Evolutionary conservation across 1,140 invertebrate genomes (phyloP).

Genomic region (Sweltsa coloradensis): DNA sequence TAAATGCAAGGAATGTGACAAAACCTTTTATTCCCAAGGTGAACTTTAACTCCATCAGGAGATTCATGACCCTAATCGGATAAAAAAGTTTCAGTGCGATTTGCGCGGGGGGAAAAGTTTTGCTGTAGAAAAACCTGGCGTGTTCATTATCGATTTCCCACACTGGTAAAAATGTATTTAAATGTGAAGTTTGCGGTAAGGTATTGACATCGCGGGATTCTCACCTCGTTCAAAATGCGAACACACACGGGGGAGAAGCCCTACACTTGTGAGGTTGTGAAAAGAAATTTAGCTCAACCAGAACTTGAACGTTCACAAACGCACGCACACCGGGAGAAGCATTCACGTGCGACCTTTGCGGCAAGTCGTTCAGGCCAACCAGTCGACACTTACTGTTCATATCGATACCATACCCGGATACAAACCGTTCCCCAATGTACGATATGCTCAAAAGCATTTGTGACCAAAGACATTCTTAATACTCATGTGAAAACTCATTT

Average conservation of each 20-base stretch:
- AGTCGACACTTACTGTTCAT: conserved; percentile 45
- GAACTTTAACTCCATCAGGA: conserved; percentile 7
- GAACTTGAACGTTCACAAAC: conserved; percentile 27
- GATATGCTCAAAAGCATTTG: conserved; percentile 15
- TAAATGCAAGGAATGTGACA: conserved; percentile 12
- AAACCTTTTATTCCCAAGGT: neutral
- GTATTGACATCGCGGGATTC: neutral
- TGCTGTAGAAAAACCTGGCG: conserved; percentile 32
- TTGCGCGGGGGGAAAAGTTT: conserved; percentile 63
- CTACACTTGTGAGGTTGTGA: conserved; percentile 59
- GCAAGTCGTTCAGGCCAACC: conserved; percentile 32
- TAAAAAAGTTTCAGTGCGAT: conserved; percentile 57
- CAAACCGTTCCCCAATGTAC: conserved; percentile 52
- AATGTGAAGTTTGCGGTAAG: conserved; percentile 53
- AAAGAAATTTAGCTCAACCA: conserved; percentile 53
- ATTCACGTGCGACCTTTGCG: conserved; percentile 32
- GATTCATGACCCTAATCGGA: neutral
- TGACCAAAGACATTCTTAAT: conserved; percentile 30
- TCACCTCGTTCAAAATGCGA: conserved; percentile 19
- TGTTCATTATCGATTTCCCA: conserved; percentile 12
- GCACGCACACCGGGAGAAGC: conserved; percentile 34
- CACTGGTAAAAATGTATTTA: conserved; percentile 52
- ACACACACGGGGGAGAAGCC: conserved; percentile 54
- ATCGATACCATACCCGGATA: conserved; percentile 59
- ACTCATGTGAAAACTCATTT: conserved; percentile 21